phyloP scores from a whole-genome alignment of 2,797 vertebrate genomes.

The Percopsis omiscomaycus region DNA sequence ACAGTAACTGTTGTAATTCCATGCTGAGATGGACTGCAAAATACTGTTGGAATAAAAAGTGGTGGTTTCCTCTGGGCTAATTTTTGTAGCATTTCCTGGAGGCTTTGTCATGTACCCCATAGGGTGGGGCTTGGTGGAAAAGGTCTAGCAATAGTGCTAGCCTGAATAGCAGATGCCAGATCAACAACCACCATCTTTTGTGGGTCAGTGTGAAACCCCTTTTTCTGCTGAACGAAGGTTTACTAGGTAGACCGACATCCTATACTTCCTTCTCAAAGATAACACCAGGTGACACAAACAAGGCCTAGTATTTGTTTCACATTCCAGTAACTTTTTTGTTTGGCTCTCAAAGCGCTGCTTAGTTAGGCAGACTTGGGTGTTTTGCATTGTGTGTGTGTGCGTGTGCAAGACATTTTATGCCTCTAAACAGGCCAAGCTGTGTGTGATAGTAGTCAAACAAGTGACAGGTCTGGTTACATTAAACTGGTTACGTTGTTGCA shows the following conservation, averaged over 20 bases:
- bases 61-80: background rate
- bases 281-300: slow-evolving; percentile 8
- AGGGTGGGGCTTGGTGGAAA: slow-evolving; percentile 9
- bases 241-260: background rate
- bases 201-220: slow-evolving; percentile 12
- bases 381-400: too few relatives aligned
- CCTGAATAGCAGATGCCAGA: slow-evolving; percentile 28
- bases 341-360: too few relatives aligned
- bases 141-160: slow-evolving; percentile 18
- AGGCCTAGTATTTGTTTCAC: too few relatives aligned
- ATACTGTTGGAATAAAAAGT: background rate
- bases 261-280: background rate
- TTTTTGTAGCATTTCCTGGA: slow-evolving; percentile 6
- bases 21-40: background rate
- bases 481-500: too few relatives aligned
- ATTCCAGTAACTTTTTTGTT: background rate
- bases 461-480: too few relatives aligned
- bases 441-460: too few relatives aligned
- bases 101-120: slow-evolving; percentile 3
- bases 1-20: too few relatives aligned
- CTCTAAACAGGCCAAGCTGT: too few relatives aligned
- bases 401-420: too few relatives aligned
- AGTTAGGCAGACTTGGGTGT: too few relatives aligned
- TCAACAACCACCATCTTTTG: slow-evolving; percentile 22
- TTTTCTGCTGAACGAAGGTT: slow-evolving; percentile 12